Evolutionary conservation across 2,888 invertebrate species (phyloP).

Genomic region (Frankliniella intonsa): DNA sequence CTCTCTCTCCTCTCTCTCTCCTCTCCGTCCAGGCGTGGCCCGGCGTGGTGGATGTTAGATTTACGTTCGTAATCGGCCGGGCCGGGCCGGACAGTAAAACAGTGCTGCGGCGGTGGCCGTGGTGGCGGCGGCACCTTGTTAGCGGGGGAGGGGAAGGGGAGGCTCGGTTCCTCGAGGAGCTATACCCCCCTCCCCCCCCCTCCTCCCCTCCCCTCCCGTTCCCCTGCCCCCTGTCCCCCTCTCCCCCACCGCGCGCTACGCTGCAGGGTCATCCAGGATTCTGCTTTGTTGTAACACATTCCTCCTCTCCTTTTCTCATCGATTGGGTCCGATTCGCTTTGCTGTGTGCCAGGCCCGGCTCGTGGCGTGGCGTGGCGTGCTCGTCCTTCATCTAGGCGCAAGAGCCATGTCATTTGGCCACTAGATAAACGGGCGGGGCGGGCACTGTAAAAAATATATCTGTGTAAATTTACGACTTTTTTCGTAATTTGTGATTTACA

Average conservation of each 20-base stretch:
- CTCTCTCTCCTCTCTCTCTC: conserved; percentile 25
- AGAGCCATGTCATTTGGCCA: neutral
- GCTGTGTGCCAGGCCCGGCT: no score
- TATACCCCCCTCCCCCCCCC: neutral
- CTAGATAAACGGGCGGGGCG: neutral
- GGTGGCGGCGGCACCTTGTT: conserved; percentile 1
- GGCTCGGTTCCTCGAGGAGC: neutral
- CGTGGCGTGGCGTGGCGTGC: no score
- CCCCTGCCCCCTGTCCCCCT: neutral
- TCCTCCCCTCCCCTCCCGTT: neutral
- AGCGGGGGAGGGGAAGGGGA: conserved; percentile 7
- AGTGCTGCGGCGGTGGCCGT: neutral
- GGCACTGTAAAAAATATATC: neutral
- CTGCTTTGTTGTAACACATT: conserved; percentile 23
- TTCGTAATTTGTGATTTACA: no score
- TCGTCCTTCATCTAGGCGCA: neutral
- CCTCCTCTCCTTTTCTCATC: neutral
- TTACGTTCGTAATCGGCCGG: conserved; percentile 2
- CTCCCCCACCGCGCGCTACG: neutral
- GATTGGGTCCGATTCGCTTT: neutral
- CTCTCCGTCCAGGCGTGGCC: conserved; percentile 8
- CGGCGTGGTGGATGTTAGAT: conserved; percentile 2
- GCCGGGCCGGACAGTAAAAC: neutral
- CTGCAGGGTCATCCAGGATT: no score
- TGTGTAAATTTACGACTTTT: no score